These are phyloP conservation scores for Epizoanthus rinbou DNA, from an alignment of 92 coral and sea anemone genomes.

Conservation along the genomic window DNA sequence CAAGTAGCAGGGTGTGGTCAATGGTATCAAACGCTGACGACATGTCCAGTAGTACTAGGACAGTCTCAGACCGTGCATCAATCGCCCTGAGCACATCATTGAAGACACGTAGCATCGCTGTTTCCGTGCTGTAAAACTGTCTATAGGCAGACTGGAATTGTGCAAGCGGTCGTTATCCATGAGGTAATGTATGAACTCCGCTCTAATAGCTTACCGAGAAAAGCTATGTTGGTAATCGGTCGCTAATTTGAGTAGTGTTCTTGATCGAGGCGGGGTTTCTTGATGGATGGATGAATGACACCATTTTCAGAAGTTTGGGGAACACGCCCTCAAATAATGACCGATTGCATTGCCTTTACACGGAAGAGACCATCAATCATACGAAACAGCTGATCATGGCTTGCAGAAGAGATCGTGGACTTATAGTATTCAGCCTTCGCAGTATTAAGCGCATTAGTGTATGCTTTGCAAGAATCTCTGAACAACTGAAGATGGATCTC, in stretches of 20 bases:
- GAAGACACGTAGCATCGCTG: constrained; percentile 14
- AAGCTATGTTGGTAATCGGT: constrained; percentile 27
- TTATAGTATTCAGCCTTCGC: too few relatives aligned
- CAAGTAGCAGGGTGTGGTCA: neutral
- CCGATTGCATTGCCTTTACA: too few relatives aligned
- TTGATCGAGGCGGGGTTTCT: too few relatives aligned
- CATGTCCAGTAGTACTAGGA: constrained; percentile 9
- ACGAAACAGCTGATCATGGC: too few relatives aligned
- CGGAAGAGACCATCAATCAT: too few relatives aligned
- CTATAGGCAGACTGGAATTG: constrained; percentile 36
- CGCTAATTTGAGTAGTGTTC: too few relatives aligned
- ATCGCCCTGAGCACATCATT: constrained; percentile 31
- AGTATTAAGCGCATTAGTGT: too few relatives aligned
- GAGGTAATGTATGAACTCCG: constrained; percentile 17
- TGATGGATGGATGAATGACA: too few relatives aligned
- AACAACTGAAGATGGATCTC: constrained; percentile 44
- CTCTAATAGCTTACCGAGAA: constrained; percentile 22
- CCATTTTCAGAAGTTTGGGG: too few relatives aligned
- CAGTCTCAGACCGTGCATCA: constrained; percentile 14
- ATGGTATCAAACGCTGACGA: constrained; percentile 25
- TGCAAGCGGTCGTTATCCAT: constrained; percentile 10
- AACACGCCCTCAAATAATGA: too few relatives aligned
- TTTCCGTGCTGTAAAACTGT: constrained; percentile 35
- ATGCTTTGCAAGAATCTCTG: too few relatives aligned
- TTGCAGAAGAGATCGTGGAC: too few relatives aligned